Conservation (phyloP, 2,113 vertebrate species). For the Noctilio leporinus region DNA sequence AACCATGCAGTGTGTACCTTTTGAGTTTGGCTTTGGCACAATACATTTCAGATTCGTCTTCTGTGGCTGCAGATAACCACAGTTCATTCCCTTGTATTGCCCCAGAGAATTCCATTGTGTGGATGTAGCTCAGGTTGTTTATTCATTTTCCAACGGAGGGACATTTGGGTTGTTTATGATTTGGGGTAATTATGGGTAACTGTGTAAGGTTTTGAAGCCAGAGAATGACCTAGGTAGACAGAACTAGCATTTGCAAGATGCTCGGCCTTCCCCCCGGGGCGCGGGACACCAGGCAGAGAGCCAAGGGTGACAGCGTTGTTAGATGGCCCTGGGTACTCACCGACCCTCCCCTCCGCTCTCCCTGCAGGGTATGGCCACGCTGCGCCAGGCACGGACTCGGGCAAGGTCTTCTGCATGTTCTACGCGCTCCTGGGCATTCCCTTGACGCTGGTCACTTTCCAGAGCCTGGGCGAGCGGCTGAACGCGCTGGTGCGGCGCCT, state of each 20-base stretch:
- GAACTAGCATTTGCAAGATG: fast-evolving
- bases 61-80: not conserved
- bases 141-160: not conserved
- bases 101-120: not conserved
- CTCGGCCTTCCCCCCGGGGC: fast-evolving
- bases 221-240: not conserved
- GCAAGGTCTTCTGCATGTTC: conserved; percentile 99
- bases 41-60: not conserved
- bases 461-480: conserved; percentile 97
- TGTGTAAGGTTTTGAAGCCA: not conserved
- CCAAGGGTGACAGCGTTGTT: not conserved
- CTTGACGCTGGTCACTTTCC: conserved; percentile 97
- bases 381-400: conserved; percentile 92
- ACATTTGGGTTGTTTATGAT: not conserved
- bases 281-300: not conserved
- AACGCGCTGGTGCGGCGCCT: conserved; percentile 91
- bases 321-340: not conserved
- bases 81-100: not conserved
- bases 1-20: not conserved
- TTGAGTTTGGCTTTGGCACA: not conserved
- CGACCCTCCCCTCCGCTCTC: not conserved
- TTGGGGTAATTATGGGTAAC: not conserved
- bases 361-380: conserved; percentile 93
- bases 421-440: conserved; percentile 96
- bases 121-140: not conserved